A percentile compares a stretch with the other conserved stretches of the same genome.
phyloP scores from a whole-genome alignment of 2,797 vertebrate species.

The Amblyopsis hoosieri region DNA sequence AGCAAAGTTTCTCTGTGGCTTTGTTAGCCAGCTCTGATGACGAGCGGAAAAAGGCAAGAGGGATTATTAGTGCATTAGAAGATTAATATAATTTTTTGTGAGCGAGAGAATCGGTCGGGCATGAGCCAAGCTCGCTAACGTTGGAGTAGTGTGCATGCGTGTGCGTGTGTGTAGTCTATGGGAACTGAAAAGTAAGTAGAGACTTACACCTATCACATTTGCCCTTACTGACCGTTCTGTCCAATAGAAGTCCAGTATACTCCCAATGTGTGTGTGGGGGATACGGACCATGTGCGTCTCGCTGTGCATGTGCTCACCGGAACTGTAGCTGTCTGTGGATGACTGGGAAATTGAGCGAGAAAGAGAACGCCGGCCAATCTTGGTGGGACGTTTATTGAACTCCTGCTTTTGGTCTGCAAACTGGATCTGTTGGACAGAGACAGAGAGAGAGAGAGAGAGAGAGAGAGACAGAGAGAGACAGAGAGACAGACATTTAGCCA shows the following conservation, averaged over 20 bases:
- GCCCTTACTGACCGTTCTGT: too few species aligned
- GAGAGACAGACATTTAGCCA: neutral
- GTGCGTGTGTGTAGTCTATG: neutral
- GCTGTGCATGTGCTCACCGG: constrained; percentile 75
- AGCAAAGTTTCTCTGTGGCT: neutral
- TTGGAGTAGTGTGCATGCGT: neutral
- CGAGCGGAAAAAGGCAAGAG: too few species aligned
- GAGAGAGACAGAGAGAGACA: constrained; percentile 1
- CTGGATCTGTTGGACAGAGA: neutral
- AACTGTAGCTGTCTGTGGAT: constrained; percentile 98
- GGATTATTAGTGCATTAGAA: too few species aligned
- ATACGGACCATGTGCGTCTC: neutral
- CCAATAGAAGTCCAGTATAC: too few species aligned
- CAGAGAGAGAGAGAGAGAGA: constrained; percentile 4
- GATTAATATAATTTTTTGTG: too few species aligned
- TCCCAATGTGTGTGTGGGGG: neutral
- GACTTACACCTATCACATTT: too few species aligned
- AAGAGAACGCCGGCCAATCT: constrained; percentile 85
- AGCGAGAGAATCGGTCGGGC: too few species aligned
- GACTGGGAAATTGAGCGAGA: constrained; percentile 70
- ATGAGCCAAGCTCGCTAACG: too few species aligned
- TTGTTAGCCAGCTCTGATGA: too few species aligned
- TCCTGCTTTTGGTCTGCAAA: constrained; percentile 92
- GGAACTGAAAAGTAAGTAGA: too few species aligned
- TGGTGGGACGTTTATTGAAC: constrained; percentile 96